Conservation (phyloP, 2,113 vertebrate species). For the Larimichthys polyactis region DNA sequence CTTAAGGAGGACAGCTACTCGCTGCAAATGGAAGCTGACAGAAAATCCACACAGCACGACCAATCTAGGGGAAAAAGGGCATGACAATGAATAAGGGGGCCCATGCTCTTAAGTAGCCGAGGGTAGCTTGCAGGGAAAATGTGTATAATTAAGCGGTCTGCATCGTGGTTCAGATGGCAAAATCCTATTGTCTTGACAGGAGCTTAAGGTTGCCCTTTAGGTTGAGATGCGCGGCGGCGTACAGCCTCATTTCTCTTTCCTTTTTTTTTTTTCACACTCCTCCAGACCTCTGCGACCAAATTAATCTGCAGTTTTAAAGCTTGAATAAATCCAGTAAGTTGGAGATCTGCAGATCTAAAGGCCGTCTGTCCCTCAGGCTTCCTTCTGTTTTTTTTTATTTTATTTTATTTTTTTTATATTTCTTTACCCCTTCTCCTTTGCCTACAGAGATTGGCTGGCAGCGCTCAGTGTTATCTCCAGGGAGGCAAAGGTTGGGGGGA, state of each 20-base stretch:
- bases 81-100: slow-evolving; percentile 70
- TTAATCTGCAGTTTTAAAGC: slow-evolving; percentile 86
- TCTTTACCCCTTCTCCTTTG: slow-evolving; percentile 61
- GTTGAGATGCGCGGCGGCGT: slow-evolving; percentile 63
- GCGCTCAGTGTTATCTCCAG: slow-evolving; percentile 83
- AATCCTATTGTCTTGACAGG: slow-evolving; percentile 86
- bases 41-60: slow-evolving; percentile 75
- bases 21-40: slow-evolving; percentile 79
- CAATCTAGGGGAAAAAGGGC: slow-evolving; percentile 59
- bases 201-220: slow-evolving; percentile 85
- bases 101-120: slow-evolving; percentile 62
- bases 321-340: slow-evolving; percentile 85
- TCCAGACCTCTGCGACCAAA: slow-evolving; percentile 75
- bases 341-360: slow-evolving; percentile 82
- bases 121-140: slow-evolving; percentile 72
- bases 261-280: slow-evolving; percentile 44
- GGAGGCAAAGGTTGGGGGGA: slow-evolving; percentile 83
- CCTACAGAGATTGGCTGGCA: slow-evolving; percentile 83
- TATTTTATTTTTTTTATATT: slow-evolving; percentile 40
- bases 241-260: slow-evolving; percentile 53
- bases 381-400: slow-evolving; percentile 42
- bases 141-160: slow-evolving; percentile 84
- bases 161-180: slow-evolving; percentile 76
- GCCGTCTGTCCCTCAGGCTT: slow-evolving; percentile 78
- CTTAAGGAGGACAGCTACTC: slow-evolving; percentile 65